Base-by-base conservation (phyloP, 2,797 vertebrate genomes). In the Eutrigla gurnardus region DNA sequence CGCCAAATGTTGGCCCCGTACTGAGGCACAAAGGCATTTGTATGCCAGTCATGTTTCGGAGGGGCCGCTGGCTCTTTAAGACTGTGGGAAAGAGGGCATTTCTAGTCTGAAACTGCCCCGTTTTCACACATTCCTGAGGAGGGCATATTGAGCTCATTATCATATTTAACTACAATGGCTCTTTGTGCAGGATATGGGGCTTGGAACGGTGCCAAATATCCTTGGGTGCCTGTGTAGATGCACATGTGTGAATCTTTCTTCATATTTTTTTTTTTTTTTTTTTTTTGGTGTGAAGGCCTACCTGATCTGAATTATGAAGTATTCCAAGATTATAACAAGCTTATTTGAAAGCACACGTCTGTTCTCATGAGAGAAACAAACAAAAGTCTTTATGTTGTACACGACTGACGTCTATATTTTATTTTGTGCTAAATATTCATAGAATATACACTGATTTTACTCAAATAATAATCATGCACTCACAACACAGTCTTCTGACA, bases 91-190 rank as follows among this genome's bases (percentile, higher is more conserved):
- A 90, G 83, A 86, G 90, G 90, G 89, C 81, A 91, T 81, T 89
- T 90, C 80, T 81, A 36, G 74, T 57, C 70, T 80, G 70, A 86
- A 92, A 88, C 89, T 81, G 89, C 79, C 88, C 87, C 61, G 25
- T 91, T 93, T 94, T 93, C 92, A 93, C 92, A 94, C 93, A 94
- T 94, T 95, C 94, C 93, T 89, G 88, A 90, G 87, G 83, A 92
- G 90, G 90, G 89, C 93, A 94, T 92, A 93, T 92, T 94, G 93
- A 93, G 93, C 93, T 94, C 91, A 95, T 95, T 94, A 95, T 90
- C 92, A 90, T 92, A 90, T 88, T 90, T 89, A 88, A 93, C 91
- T 91, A 95, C 90, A 95, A 95, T 93, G 89, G 91, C 80, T 91
- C 93, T 94, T 94, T 95, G 93, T 94, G 89, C 33, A 67, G 79